Conservation (phyloP, 2,888 invertebrate species). For the Synanthedon formicaeformis region DNA sequence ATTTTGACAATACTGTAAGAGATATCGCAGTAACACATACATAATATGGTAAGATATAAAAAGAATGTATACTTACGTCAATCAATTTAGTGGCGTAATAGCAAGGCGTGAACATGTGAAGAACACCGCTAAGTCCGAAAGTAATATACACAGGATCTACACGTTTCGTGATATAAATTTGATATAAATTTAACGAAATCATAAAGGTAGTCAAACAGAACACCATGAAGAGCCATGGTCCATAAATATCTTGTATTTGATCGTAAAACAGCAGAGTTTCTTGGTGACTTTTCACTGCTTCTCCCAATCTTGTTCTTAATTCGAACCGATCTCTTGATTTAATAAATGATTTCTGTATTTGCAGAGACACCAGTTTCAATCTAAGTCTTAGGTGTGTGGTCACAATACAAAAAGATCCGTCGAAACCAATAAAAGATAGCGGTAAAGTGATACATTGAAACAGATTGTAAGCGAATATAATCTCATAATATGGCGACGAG, state of each 20-base stretch:
- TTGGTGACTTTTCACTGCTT: conserved; percentile 24
- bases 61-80: conserved; percentile 22
- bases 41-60: too few relatives aligned
- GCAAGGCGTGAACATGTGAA: conserved; percentile 43
- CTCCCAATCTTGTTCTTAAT: conserved; percentile 22
- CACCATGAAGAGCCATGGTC: conserved; percentile 38
- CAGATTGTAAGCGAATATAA: conserved; percentile 36
- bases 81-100: conserved; percentile 34
- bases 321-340: conserved; percentile 19
- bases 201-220: conserved; percentile 31
- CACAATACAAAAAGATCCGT: conserved; percentile 46
- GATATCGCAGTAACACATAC: too few relatives aligned
- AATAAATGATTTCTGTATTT: conserved; percentile 27
- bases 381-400: conserved; percentile 41
- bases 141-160: background rate
- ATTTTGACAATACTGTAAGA: too few relatives aligned
- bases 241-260: conserved; percentile 34
- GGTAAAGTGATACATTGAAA: conserved; percentile 26
- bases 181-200: conserved; percentile 43
- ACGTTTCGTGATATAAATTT: conserved; percentile 26
- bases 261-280: conserved; percentile 30
- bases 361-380: conserved; percentile 33
- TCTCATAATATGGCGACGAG: conserved; percentile 39
- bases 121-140: conserved; percentile 12
- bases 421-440: conserved; percentile 38